Conservation (phyloP, 2,888 invertebrate genomes). For the Diogma glabrata region DNA sequence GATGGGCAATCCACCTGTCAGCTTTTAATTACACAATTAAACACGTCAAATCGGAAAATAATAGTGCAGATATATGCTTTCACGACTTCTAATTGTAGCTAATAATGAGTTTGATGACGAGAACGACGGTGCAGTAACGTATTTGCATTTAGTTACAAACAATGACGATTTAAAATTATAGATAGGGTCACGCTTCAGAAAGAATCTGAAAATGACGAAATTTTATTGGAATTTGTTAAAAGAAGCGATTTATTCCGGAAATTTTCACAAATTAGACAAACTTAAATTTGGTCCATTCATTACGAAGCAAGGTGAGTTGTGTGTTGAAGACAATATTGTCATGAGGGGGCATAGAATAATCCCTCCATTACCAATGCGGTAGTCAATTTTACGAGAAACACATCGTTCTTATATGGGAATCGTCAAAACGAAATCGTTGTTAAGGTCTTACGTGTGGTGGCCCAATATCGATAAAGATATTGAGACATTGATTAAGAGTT, state of each 20-base stretch:
- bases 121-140: neutral
- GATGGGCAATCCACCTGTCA: neutral
- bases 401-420: neutral
- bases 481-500: neutral
- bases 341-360: neutral
- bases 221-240: neutral
- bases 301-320: neutral
- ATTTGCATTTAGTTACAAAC: slow-evolving; percentile 1
- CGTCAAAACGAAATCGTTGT: neutral
- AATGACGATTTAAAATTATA: neutral
- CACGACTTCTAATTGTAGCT: neutral
- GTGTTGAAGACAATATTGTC: neutral
- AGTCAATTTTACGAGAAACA: neutral
- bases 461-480: neutral
- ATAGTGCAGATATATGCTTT: neutral
- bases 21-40: neutral
- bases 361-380: neutral
- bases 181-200: neutral
- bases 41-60: slow-evolving; percentile 1
- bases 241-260: neutral
- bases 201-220: neutral
- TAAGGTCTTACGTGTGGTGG: neutral
- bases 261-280: neutral
- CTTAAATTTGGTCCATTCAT: neutral
- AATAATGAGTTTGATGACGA: neutral